A percentile compares a stretch with the other conserved stretches of the same genome.
These are phyloP conservation scores for Sebastes oblongus DNA, from an alignment of 2,797 vertebrate genomes.

Conservation along the genomic window DNA sequence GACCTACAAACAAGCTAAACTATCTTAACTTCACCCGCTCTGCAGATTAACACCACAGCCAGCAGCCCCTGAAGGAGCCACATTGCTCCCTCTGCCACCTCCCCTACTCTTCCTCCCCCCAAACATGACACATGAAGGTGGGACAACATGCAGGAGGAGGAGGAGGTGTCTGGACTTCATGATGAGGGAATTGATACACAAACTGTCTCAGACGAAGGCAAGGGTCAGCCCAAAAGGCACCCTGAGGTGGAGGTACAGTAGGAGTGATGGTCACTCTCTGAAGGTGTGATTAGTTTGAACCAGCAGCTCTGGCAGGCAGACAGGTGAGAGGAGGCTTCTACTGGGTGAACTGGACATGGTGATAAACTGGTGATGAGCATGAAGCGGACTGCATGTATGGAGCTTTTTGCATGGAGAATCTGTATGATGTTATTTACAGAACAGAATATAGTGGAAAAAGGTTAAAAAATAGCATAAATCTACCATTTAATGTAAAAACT, in stretches of 20 bases:
- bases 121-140: slow-evolving; percentile 20
- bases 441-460: not conserved
- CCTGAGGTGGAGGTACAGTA: slow-evolving; percentile 43
- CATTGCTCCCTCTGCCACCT: not conserved
- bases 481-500: not conserved
- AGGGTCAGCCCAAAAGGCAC: slow-evolving; percentile 19
- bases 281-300: slow-evolving; percentile 32
- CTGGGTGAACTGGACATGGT: slow-evolving; percentile 4
- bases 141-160: not conserved
- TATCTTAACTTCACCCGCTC: slow-evolving; percentile 44
- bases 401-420: not conserved
- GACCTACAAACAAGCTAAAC: slow-evolving; percentile 75
- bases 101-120: not conserved
- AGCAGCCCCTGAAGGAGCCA: slow-evolving; percentile 50
- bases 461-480: not conserved
- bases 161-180: slow-evolving; percentile 13
- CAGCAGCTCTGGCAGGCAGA: slow-evolving; percentile 15
- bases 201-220: slow-evolving; percentile 21
- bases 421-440: not conserved
- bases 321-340: slow-evolving; percentile 11
- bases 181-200: slow-evolving; percentile 28
- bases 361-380: slow-evolving; percentile 22
- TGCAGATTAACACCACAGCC: slow-evolving; percentile 55
- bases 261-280: slow-evolving; percentile 26
- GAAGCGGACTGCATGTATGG: not conserved